Base-by-base conservation (phyloP, 2,797 vertebrate species). In the Knipowitschia caucasica region DNA sequence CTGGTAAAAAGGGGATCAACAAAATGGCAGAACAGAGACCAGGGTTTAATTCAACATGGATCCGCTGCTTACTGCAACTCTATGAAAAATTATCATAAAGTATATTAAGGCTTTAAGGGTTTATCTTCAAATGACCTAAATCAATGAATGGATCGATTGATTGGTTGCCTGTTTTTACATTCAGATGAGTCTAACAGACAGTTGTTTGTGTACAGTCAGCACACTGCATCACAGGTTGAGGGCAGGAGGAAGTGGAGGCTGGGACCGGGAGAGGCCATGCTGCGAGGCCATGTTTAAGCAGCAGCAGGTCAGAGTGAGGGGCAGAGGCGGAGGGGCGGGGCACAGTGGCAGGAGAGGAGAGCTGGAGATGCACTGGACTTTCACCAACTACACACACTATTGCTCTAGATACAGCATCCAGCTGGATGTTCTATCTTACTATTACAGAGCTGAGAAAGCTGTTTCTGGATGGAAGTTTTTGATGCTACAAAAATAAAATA, bases 1-100 rank as follows among this genome's bases (percentile, higher is more conserved):
- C 92, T 93, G 90, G 81, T 84, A 24, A 89, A 84, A 86, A 88
- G 77, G 70, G 69, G 65, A 84, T 84, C 66, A 82, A 88, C 67
- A 83, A 73, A 80, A 70, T 75, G 67, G 82, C 64, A 76, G 66
- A 84, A 86, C 71, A 83, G 77, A 84, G 77, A 86, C 70, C 77
- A 80, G 67, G 78, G 78, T 88, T 87, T 83, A 84, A 86, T 84
- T 67, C 83, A 82, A 49, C 29, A 49, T 33, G 30, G 30, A 30
- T 49, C 29, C 12, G 46, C 34, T 49, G 73, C 45, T 76, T 77
- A 77, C 71, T 90, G 84, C 8, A 64, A 82, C 70, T 86, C 78
- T 82, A 82, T 73, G 56, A 4, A 67, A 52, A 65, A 70, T 56
- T 38, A 65, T 15, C 31, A 17, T 38, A 44, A 30, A 47, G 44